Evolutionary conservation across 2,113 vertebrate species (phyloP).

Genomic region (Sphaerodactylus townsendi): DNA sequence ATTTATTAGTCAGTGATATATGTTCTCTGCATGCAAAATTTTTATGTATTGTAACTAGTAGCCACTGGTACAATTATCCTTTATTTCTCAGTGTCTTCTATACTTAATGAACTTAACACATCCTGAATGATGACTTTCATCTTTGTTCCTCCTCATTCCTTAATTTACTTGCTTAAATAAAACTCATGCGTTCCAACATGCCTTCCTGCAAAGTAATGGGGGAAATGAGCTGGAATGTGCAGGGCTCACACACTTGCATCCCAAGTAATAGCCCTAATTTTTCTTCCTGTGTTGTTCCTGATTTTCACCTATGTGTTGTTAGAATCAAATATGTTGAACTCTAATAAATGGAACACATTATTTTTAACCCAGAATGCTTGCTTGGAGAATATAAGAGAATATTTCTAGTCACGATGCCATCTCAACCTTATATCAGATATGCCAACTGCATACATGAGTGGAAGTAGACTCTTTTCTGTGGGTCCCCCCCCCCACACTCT

Average conservation of each 20-base stretch:
- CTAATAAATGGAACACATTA: constrained; percentile 22
- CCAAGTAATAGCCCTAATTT: constrained; percentile 31
- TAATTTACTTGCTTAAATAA: constrained; percentile 1
- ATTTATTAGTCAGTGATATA: background rate
- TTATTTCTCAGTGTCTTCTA: background rate
- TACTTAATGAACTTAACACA: background rate
- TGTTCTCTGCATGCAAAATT: background rate
- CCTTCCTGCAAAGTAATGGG: background rate
- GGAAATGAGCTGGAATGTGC: constrained; percentile 11
- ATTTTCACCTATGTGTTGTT: constrained; percentile 54
- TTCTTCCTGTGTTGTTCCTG: constrained; percentile 40
- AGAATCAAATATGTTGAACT: constrained; percentile 35
- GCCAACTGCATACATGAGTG: background rate
- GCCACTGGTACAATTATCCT: background rate
- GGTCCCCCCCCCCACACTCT: background rate
- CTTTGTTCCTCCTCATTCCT: background rate
- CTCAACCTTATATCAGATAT: background rate
- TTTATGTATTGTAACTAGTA: background rate
- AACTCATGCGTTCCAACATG: background rate
- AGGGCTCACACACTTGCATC: background rate
- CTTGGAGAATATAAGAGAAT: background rate
- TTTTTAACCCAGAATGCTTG: background rate
- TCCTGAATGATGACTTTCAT: background rate
- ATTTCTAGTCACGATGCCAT: background rate
- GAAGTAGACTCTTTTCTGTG: background rate